Conservation (phyloP, 2,113 vertebrate species). For the Electrona antarctica region DNA sequence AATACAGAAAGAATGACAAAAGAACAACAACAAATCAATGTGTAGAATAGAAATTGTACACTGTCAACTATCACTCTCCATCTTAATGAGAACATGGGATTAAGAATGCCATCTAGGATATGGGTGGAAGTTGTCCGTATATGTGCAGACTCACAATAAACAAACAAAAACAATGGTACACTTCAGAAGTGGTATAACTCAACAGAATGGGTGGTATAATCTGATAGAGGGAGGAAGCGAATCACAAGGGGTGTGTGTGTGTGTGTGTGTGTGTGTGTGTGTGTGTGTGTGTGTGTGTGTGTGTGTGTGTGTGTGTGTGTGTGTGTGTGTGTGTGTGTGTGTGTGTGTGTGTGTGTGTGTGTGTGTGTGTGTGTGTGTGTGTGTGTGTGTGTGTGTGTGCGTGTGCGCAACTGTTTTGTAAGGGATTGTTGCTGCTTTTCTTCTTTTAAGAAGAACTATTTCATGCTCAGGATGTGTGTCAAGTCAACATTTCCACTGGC, state of each 20-base stretch:
- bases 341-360: conserved; percentile 3
- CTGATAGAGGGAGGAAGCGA: too few relatives aligned
- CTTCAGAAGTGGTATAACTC: too few relatives aligned
- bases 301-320: conserved; percentile 12
- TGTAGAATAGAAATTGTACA: too few relatives aligned
- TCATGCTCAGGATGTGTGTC: conserved; percentile 38
- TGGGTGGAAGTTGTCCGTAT: too few relatives aligned
- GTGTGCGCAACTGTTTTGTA: not conserved
- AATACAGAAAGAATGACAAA: too few relatives aligned
- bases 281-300: conserved; percentile 6
- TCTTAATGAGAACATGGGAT: too few relatives aligned
- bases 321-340: not conserved
- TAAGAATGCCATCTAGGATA: too few relatives aligned
- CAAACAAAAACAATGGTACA: too few relatives aligned
- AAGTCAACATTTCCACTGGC: conserved; percentile 53
- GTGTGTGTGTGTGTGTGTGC: conserved; percentile 6
- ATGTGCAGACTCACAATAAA: too few relatives aligned
- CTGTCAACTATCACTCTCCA: too few relatives aligned
- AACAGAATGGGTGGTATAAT: too few relatives aligned
- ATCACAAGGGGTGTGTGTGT: not conserved
- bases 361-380: not conserved
- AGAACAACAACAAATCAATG: too few relatives aligned
- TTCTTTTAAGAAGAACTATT: conserved; percentile 19
- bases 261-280: conserved; percentile 1
- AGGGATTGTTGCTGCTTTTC: not conserved